Base-by-base conservation (phyloP, 2,888 invertebrate species). In the Ischnus inquisitorius region DNA sequence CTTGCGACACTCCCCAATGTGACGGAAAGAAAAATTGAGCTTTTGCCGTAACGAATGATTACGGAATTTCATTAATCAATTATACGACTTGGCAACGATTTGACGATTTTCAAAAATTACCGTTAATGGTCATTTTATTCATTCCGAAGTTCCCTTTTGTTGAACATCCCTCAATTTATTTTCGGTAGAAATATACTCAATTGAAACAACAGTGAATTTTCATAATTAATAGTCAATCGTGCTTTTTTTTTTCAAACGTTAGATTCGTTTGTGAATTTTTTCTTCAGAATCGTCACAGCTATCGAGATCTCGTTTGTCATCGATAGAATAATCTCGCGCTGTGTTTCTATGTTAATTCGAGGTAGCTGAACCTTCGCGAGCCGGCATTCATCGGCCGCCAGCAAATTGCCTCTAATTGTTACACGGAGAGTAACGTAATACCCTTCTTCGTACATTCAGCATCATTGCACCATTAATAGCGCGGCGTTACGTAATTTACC, bases 331-430 rank as follows among this genome's bases (percentile, higher is more conserved):
- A 46, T 62, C 68, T 62, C 60, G 34, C 71, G 71, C n/a, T 79
- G 67, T 22, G 68, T 54, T 34, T 22, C 19, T 25, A 41, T 43
- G 46, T 75, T 34, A 68, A 82, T 81, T 34, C 28, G 64, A 85
- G 87, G 87, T 86, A 64, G 79, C 76, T 87, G 87, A 87, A 87
- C 87, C 76, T 86, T 8, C 67, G 65, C 43, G 46, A 60, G 75
- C 34, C 51, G 34, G 75, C 62, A 67, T 79, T 81, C 76, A 71
- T 85, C 75, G 79, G 28, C 76, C 69, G 81, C 79, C 67, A 64
- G 82, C 74, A 54, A 87, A 87, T 87, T 86, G 84, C 54, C 75
- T 79, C 85, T 87, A 87, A 87, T 87, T 86, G 84, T 81, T 77
- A 79, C 60, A 25, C 68, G 75, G 79, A 22, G 72, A 46, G 76